phyloP scores from a whole-genome alignment of 2,888 invertebrate genomes.

The Antitype chi region DNA sequence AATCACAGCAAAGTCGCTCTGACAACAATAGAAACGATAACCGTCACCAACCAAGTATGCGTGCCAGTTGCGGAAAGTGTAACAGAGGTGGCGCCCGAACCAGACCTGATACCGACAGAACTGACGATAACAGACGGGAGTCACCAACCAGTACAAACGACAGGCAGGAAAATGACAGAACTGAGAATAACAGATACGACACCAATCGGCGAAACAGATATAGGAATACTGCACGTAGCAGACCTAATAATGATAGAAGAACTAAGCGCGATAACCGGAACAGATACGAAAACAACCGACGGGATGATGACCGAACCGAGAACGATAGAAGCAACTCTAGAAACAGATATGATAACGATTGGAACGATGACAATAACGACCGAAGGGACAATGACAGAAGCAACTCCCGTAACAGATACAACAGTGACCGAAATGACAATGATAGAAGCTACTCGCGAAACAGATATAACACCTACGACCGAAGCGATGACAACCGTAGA shows the following conservation, averaged over 20 bases:
- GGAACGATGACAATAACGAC: background rate
- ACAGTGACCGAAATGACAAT: background rate
- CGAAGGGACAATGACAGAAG: background rate
- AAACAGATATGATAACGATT: background rate
- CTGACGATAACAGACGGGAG: background rate
- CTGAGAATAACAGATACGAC: background rate
- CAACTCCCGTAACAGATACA: background rate
- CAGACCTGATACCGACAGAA: background rate
- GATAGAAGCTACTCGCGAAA: background rate
- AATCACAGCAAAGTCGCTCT: conserved; percentile 11
- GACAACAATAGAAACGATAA: conserved; percentile 11
- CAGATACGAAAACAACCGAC: conserved; percentile 3
- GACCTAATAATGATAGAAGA: background rate
- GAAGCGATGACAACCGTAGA: background rate
- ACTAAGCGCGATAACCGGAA: background rate
- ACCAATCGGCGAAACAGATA: background rate
- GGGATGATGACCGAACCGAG: background rate
- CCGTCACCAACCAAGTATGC: background rate
- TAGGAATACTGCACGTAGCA: conserved; percentile 9
- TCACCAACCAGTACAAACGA: background rate
- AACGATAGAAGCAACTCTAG: background rate
- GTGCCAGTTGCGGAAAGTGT: conserved; percentile 5
- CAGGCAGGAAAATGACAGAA: background rate
- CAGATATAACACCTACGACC: background rate
- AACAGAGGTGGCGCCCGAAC: background rate